phyloP scores from a whole-genome alignment of 2,888 invertebrate genomes.

The Rhodophaea formosa region DNA sequence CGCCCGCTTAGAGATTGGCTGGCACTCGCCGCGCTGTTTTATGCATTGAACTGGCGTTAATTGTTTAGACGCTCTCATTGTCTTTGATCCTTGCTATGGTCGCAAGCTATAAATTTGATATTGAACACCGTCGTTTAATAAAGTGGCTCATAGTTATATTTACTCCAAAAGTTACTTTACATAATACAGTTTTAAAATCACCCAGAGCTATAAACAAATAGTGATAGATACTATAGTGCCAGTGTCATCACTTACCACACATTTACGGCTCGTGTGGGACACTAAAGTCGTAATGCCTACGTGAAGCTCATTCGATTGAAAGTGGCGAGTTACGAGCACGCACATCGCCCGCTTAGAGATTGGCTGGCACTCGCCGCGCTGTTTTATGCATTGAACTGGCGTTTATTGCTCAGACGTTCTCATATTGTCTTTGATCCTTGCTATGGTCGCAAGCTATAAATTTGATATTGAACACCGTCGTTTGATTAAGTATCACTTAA shows the following conservation, averaged over 20 bases:
- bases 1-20: too few species aligned
- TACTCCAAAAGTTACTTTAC: too few species aligned
- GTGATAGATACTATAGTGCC: background rate
- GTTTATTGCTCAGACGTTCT: conserved; percentile 58
- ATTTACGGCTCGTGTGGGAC: conserved; percentile 26
- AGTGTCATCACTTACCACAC: too few species aligned
- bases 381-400: conserved; percentile 64
- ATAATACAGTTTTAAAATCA: background rate
- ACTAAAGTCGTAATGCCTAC: conserved; percentile 24
- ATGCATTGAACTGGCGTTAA: too few species aligned
- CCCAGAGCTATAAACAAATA: background rate
- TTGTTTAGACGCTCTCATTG: too few species aligned
- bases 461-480: too few species aligned
- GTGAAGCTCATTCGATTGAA: conserved; percentile 27
- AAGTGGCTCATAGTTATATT: too few species aligned
- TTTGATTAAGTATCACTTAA: too few species aligned
- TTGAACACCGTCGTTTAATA: too few species aligned
- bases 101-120: too few species aligned
- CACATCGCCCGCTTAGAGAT: conserved; percentile 31
- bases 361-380: conserved; percentile 33
- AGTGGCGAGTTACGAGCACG: conserved; percentile 39
- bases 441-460: conserved; percentile 35
- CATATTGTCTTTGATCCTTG: conserved; percentile 43
- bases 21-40: too few species aligned
- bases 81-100: too few species aligned